These are phyloP conservation scores for Thalassoma bifasciatum DNA, from an alignment of 2,113 vertebrate genomes.

Conservation along the genomic window DNA sequence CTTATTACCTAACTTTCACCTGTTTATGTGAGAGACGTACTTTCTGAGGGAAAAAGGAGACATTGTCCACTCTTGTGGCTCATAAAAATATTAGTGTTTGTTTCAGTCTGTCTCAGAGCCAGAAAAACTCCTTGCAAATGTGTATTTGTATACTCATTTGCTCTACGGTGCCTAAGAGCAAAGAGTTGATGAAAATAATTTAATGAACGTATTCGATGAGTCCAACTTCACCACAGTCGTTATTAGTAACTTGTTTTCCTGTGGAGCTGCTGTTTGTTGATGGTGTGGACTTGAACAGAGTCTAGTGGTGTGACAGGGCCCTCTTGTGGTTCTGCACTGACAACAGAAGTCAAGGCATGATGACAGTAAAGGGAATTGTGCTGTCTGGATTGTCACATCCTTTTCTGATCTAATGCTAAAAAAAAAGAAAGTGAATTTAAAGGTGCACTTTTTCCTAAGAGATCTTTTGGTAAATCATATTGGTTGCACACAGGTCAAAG, in stretches of 20 bases:
- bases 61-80: too few relatives aligned
- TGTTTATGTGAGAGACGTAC: too few relatives aligned
- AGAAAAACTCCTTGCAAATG: too few relatives aligned
- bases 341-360: conserved; percentile 8
- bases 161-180: too few relatives aligned
- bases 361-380: background rate
- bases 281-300: background rate
- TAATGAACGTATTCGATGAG: too few relatives aligned
- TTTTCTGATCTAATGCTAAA: background rate
- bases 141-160: too few relatives aligned
- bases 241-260: background rate
- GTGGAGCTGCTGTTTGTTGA: background rate
- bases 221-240: background rate
- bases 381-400: background rate
- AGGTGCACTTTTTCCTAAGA: background rate
- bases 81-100: too few relatives aligned
- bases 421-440: background rate
- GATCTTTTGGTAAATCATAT: background rate
- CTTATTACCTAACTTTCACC: too few relatives aligned
- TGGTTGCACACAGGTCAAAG: background rate
- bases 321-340: conserved; percentile 53
- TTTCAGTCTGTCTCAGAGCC: too few relatives aligned
- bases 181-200: too few relatives aligned
- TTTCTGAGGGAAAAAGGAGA: too few relatives aligned
- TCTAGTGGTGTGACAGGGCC: conserved; percentile 44